Evolutionary conservation across 2,113 vertebrate species (phyloP), one percentile per base, ranked within the genome.

Genomic region (Tetrax tetrax): DNA sequence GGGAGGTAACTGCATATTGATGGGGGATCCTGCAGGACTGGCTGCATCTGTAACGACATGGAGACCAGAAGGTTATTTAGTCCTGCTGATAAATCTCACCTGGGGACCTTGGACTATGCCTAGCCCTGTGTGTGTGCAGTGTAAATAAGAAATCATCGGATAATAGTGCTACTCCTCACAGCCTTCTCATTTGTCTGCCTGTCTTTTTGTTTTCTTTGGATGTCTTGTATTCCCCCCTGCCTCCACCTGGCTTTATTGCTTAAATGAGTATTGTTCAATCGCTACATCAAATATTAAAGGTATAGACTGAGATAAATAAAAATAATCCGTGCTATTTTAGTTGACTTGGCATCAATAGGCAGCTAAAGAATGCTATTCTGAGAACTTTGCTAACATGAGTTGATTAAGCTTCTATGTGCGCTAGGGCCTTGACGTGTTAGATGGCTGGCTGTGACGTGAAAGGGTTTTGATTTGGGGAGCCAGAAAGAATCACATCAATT

Each of bases 191-290:
- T 83, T 83, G 7, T 71, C 47, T 53, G 37, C 20, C 41, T 0
- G 0, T 28, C 35, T 70, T 74, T 78, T 56, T 11, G 56, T 78
- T 92, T 77, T 83, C 33, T 21, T 56, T 56, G 7, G 29, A 43
- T 59, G 15, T 65, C 45, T 50, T n/a, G 6, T 50, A 41, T 63
- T 91, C 29, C 7, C 20, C 6, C 8, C 23, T n/a, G 5, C 18
- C 12, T 5, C 27, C 0, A 0, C 8, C 18, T n/a, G 48, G 43
- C 38, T 78, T 86, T 74, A 38, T 53, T 82, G 50, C 48, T 54
- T 66, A 19, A 43, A 43, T 43, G 16, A 43, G 41, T 54, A 29
- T 27, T 66, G 48, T 71, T 71, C 35, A 45, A n/a, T 65, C 35
- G 37, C 33, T 53, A 33, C 15, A 53, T 66, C 63, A 50, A 65